Evolutionary conservation across 37 sponge, comb jelly and placozoan genomes (phyloP).

Genomic region (Beroe forskalii): DNA sequence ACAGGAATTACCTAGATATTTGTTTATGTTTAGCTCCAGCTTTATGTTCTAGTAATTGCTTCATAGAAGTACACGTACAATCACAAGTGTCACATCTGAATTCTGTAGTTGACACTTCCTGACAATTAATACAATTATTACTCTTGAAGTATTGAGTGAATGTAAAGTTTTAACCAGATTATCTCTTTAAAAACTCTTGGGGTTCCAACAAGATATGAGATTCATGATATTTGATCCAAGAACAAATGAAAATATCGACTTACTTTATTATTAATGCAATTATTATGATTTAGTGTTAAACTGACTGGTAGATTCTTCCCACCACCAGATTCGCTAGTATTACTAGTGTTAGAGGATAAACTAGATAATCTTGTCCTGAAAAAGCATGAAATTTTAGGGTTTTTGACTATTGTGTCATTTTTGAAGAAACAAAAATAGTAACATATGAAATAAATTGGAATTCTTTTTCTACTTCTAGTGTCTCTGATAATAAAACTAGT

Average conservation of each 20-base stretch:
- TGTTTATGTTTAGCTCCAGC: slow-evolving; percentile 65
- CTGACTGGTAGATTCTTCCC: slow-evolving; percentile 29
- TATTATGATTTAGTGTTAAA: slow-evolving; percentile 35
- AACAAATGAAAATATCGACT: too few relatives aligned
- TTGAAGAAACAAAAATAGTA: too few relatives aligned
- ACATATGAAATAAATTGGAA: too few relatives aligned
- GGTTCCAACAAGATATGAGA: too few relatives aligned
- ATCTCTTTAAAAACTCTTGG: too few relatives aligned
- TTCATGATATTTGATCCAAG: too few relatives aligned
- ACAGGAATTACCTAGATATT: slow-evolving; percentile 34
- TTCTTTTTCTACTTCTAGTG: too few relatives aligned
- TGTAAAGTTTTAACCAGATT: too few relatives aligned
- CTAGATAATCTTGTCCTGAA: slow-evolving; percentile 35
- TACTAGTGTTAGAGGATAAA: slow-evolving; percentile 48
- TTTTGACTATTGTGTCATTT: too few relatives aligned
- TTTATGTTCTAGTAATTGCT: slow-evolving; percentile 75
- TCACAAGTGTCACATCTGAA: slow-evolving; percentile 70
- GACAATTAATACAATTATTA: background rate
- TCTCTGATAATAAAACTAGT: too few relatives aligned
- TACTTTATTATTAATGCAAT: background rate
- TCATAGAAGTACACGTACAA: slow-evolving; percentile 72
- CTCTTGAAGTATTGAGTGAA: too few relatives aligned
- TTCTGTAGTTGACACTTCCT: background rate
- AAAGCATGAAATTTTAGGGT: too few relatives aligned
- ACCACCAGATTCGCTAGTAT: background rate